Base-by-base conservation (phyloP, 2,888 invertebrate genomes). In the Eustalomyia histrio region DNA sequence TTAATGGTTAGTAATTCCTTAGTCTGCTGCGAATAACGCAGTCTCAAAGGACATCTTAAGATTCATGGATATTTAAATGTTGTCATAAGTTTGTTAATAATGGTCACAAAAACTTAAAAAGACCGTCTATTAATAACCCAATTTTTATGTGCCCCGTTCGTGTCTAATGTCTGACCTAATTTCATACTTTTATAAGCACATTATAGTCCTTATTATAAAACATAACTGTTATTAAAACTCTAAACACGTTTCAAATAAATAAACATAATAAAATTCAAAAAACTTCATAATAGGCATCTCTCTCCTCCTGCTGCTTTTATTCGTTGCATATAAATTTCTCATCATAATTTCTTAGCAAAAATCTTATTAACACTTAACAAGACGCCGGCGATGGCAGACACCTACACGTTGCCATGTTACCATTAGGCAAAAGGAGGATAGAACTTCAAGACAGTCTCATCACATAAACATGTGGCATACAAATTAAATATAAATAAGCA, bases 281-380 rank as follows among this genome's bases (percentile, higher is more conserved):
- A 39, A 55, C 29, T 57, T 57, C 57, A 10, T 39, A 65, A 71
- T 57, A 69, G 16, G 17, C 24, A 39, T 39, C 21, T 35, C 55
- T 39, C 21, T 35, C 21, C 35, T 29, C 29, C 29, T 29, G 29
- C 35, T 53, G 18, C 65, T 50, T 18, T 16, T 53, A 18, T 52
- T 21, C 2, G 21, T 4, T 16, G 6, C 14, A 17, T 43, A 61
- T 67, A n/a, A 35, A 29, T 39, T 17, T 7, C 60, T 75, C 61
- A 68, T 63, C 67, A 80, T 68, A 67, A 68, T 67, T 72, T 52
- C 76, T 50, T 72, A 52, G 67, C 75, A 80, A 75, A 80, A 76
- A 67, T 76, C 67, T 75, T 63, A 72, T 76, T 72, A 76, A 67
- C 50, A 76, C 61, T 35, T 76, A 58, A 50, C 50, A 76, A 72